Conservation (phyloP, 2,888 invertebrate species). For the Acronicta leporina region DNA sequence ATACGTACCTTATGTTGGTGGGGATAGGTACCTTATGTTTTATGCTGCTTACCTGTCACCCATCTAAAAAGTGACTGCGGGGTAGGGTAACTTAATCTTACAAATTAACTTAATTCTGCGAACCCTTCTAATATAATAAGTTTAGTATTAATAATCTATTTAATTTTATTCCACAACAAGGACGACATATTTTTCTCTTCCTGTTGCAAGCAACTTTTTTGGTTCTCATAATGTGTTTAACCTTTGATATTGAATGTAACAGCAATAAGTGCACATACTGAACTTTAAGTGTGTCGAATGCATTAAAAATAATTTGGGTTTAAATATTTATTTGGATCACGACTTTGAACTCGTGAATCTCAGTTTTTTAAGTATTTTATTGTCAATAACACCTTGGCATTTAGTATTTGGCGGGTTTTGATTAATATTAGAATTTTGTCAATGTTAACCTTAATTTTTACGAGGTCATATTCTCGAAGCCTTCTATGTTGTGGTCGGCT, state of each 20-base stretch:
- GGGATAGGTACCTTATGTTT: too few relatives aligned
- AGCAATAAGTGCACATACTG: constrained; percentile 8
- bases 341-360: neutral
- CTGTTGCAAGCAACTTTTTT: constrained; percentile 20
- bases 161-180: constrained; percentile 9
- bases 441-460: too few relatives aligned
- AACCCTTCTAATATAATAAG: neutral
- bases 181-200: constrained; percentile 29
- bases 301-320: neutral
- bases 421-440: too few relatives aligned
- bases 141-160: neutral
- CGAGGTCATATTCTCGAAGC: too few relatives aligned
- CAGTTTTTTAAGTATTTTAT: neutral
- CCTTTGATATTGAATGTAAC: constrained; percentile 19
- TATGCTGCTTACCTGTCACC: too few relatives aligned
- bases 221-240: constrained; percentile 17
- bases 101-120: too few relatives aligned
- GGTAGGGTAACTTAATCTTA: too few relatives aligned
- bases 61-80: too few relatives aligned
- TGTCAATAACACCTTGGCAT: neutral
- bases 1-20: too few relatives aligned
- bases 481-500: too few relatives aligned
- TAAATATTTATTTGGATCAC: constrained; percentile 1
- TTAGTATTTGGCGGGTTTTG: too few relatives aligned
- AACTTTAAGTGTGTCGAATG: constrained; percentile 13